A percentile compares a stretch with the other conserved stretches of the same genome.
phyloP scores from a whole-genome alignment of 2,888 invertebrate species.

The Eretmocerus hayati region DNA sequence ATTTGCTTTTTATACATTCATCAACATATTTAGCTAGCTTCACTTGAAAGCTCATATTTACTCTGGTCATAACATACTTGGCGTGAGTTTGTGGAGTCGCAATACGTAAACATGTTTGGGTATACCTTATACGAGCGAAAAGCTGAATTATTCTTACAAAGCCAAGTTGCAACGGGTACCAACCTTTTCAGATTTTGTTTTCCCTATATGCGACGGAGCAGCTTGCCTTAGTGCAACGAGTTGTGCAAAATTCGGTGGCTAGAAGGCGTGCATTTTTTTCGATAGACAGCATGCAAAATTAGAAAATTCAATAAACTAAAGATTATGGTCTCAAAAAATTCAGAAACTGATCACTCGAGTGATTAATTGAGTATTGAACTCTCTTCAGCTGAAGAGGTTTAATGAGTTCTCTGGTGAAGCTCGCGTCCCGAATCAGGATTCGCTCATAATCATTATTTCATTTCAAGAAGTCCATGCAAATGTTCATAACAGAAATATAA shows the following conservation, averaged over 20 bases:
- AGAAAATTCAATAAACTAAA: constrained; percentile 29
- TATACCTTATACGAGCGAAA: constrained; percentile 12
- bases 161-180: constrained; percentile 36
- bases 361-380: too few relatives aligned
- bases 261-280: constrained; percentile 35
- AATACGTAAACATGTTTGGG: too few relatives aligned
- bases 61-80: constrained; percentile 35
- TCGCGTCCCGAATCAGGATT: constrained; percentile 1
- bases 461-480: constrained; percentile 20
- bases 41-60: too few relatives aligned
- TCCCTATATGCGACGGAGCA: constrained; percentile 77
- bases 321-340: too few relatives aligned
- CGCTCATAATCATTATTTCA: constrained; percentile 3
- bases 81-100: constrained; percentile 11
- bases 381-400: too few relatives aligned
- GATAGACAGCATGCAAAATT: constrained; percentile 44
- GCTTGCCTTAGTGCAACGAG: constrained; percentile 78
- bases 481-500: constrained; percentile 14
- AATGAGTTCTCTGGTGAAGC: too few relatives aligned
- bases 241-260: constrained; percentile 74
- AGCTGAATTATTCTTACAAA: constrained; percentile 8
- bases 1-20: too few relatives aligned
- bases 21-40: not conserved
- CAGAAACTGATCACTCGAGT: too few relatives aligned
- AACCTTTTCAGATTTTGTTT: constrained; percentile 83